These are phyloP conservation scores for Drosophila bunnanda DNA, from an alignment of 2,888 invertebrate genomes.

Conservation along the genomic window DNA sequence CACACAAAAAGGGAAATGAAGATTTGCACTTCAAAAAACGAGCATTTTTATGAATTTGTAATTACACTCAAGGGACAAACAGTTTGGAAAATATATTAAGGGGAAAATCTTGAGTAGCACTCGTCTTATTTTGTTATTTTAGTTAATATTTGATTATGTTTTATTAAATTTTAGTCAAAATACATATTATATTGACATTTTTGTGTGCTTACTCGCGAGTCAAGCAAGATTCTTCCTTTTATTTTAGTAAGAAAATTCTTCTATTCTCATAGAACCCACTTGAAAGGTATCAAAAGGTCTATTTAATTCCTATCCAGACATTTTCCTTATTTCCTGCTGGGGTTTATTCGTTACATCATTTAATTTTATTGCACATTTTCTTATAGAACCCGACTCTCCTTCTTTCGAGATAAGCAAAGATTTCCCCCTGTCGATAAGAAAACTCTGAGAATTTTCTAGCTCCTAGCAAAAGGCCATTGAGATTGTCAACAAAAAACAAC, in stretches of 20 bases:
- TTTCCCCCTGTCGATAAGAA: constrained; percentile 25
- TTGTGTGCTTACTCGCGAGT: too few relatives aligned
- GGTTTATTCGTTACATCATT: background rate
- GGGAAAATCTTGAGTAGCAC: constrained; percentile 19
- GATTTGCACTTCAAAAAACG: constrained; percentile 29
- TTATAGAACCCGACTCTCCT: constrained; percentile 3
- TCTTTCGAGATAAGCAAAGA: constrained; percentile 35
- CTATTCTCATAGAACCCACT: too few relatives aligned
- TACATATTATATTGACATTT: too few relatives aligned
- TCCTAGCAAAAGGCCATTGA: constrained; percentile 28
- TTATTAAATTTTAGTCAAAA: too few relatives aligned
- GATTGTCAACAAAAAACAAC: constrained; percentile 37
- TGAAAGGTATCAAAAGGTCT: background rate
- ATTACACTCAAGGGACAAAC: constrained; percentile 39
- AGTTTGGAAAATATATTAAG: constrained; percentile 1
- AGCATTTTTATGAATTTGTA: constrained; percentile 52
- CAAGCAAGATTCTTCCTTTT: too few relatives aligned
- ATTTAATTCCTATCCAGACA: background rate
- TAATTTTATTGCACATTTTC: constrained; percentile 31
- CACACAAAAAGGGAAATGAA: constrained; percentile 25
- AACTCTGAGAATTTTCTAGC: constrained; percentile 11
- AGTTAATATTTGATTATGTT: constrained; percentile 11
- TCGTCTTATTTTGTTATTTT: background rate
- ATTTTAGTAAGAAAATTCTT: too few relatives aligned
- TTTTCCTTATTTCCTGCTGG: background rate